Evolutionary conservation across 2,113 vertebrate species (phyloP).

Genomic region (Hystrix cristata): DNA sequence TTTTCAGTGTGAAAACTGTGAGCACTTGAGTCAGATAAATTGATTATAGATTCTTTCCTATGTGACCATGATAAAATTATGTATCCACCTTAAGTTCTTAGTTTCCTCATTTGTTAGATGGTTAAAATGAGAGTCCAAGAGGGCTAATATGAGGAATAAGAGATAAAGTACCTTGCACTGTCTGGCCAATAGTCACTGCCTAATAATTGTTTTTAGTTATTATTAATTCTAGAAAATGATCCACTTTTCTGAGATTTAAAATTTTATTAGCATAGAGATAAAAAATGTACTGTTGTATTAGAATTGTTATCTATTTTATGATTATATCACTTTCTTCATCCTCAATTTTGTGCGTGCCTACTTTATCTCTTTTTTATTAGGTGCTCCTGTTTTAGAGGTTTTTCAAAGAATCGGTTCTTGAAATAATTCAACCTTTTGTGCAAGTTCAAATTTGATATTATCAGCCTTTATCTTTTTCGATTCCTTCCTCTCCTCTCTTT

Average conservation of each 20-base stretch:
- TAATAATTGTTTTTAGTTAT: not conserved
- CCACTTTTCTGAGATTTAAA: constrained; percentile 24
- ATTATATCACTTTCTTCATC: constrained; percentile 11
- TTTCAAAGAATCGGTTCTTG: constrained; percentile 55
- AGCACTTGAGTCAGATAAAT: not conserved
- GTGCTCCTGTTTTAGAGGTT: constrained; percentile 37
- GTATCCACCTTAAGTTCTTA: constrained; percentile 25
- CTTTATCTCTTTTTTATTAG: constrained; percentile 67
- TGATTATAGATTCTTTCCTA: constrained; percentile 51
- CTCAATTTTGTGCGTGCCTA: constrained; percentile 13
- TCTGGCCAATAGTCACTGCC: not conserved
- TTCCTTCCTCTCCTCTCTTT: not conserved
- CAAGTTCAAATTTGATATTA: constrained; percentile 27
- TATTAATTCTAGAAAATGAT: not conserved
- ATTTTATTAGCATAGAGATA: not conserved
- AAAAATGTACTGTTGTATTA: constrained; percentile 1
- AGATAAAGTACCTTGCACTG: constrained; percentile 26
- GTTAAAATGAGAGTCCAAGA: not conserved
- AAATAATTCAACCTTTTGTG: constrained; percentile 17
- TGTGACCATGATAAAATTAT: not conserved
- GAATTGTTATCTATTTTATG: not conserved
- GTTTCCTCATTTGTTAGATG: constrained; percentile 22
- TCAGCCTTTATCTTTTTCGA: constrained; percentile 44
- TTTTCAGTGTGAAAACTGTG: constrained; percentile 15
- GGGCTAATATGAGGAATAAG: not conserved